Evolutionary conservation across 2,888 invertebrate genomes (phyloP).

Genomic region (Dermolepida albohirtum): DNA sequence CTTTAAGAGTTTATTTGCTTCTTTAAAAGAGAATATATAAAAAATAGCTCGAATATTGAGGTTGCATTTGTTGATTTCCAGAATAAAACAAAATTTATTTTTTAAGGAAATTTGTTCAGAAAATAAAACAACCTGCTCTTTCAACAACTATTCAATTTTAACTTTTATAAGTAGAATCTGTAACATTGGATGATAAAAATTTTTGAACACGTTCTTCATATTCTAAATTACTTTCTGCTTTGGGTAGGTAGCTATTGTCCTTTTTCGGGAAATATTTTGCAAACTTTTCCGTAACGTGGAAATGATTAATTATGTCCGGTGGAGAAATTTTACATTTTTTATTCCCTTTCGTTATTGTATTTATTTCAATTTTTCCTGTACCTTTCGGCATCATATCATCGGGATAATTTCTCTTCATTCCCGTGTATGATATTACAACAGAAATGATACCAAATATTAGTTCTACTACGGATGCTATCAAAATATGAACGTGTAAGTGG

Average conservation of each 20-base stretch:
- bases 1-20: no score
- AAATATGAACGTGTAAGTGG: constrained; percentile 69
- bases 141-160: neutral
- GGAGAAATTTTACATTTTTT: constrained; percentile 67
- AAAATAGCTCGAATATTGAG: no score
- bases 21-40: no score
- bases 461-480: constrained; percentile 71
- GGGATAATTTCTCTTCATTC: constrained; percentile 72
- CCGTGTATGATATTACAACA: constrained; percentile 70
- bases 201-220: constrained; percentile 65
- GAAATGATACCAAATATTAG: constrained; percentile 73
- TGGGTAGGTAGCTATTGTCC: constrained; percentile 58
- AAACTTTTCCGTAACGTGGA: constrained; percentile 68
- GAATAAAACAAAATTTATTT: no score
- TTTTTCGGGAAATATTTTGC: constrained; percentile 66
- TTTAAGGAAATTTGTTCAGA: no score
- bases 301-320: constrained; percentile 69
- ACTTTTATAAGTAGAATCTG: constrained; percentile 19
- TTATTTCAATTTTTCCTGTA: constrained; percentile 68
- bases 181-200: constrained; percentile 57
- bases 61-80: no score
- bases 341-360: constrained; percentile 70
- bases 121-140: neutral
- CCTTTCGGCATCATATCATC: constrained; percentile 65
- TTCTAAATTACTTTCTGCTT: constrained; percentile 64